A percentile compares a stretch with the other conserved stretches of the same genome.
Evolutionary conservation across 2,888 invertebrate genomes (phyloP).

Genomic region (Mellilla xanthometata): DNA sequence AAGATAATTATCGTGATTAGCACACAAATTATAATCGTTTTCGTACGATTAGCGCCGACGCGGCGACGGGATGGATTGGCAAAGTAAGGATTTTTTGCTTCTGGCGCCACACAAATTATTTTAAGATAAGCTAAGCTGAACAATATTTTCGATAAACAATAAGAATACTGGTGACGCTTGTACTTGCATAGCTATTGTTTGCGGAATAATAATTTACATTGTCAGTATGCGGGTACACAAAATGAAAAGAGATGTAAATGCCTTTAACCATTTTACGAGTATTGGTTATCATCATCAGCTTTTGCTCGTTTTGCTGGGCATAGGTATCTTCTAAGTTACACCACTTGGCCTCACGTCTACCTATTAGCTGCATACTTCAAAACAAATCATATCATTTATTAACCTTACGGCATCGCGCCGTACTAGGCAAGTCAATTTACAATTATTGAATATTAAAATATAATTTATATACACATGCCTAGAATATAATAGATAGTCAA

Average conservation of each 20-base stretch:
- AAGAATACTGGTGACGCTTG: conserved; percentile 10
- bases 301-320: too few species aligned
- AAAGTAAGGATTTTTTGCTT: conserved; percentile 40
- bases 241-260: neutral
- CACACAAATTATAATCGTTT: conserved; percentile 56
- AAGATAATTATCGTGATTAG: conserved; percentile 64
- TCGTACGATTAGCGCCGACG: conserved; percentile 39
- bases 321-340: too few species aligned
- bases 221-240: neutral
- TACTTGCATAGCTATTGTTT: conserved; percentile 11
- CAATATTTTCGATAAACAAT: conserved; percentile 14
- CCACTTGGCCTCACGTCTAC: too few species aligned
- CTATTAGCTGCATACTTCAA: too few species aligned
- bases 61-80: conserved; percentile 33
- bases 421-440: too few species aligned
- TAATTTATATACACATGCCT: too few species aligned
- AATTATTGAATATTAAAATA: too few species aligned
- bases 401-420: too few species aligned
- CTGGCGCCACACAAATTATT: conserved; percentile 45
- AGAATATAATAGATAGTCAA: too few species aligned
- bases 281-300: too few species aligned
- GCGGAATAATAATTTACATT: conserved; percentile 9
- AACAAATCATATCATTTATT: too few species aligned
- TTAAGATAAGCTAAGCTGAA: conserved; percentile 21
- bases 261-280: too few species aligned